Conservation (phyloP, 1,140 invertebrate genomes). For the Papilio aristodemus region DNA sequence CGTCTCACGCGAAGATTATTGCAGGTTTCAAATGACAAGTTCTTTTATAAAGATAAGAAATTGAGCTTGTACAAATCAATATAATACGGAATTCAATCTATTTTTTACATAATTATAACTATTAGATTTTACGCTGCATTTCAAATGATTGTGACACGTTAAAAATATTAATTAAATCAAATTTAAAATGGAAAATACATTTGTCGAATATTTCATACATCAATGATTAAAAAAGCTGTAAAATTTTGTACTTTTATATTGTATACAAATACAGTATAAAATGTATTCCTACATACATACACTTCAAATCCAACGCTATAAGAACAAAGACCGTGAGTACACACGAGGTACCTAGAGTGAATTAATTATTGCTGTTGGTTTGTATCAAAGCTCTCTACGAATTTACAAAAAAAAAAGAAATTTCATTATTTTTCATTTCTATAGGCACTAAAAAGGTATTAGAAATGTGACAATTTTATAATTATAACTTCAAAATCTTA, state of each 20-base stretch:
- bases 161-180: not conserved
- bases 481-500: too few species aligned
- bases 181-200: not conserved
- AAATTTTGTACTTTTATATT: slow-evolving; percentile 7
- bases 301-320: not conserved
- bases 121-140: too few species aligned
- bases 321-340: too few species aligned
- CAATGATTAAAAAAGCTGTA: slow-evolving; percentile 4
- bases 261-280: slow-evolving; percentile 2
- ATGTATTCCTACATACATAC: not conserved
- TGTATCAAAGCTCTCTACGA: too few species aligned
- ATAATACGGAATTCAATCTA: not conserved
- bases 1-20: not conserved
- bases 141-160: too few species aligned
- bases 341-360: not conserved
- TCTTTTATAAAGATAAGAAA: not conserved
- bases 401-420: too few species aligned
- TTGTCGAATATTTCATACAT: not conserved
- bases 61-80: not conserved
- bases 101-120: not conserved
- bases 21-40: too few species aligned
- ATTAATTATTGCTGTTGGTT: slow-evolving; percentile 8
- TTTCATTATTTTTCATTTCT: too few species aligned
- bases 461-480: too few species aligned
- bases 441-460: too few species aligned